phyloP scores from a whole-genome alignment of 2,113 vertebrate genomes.

The Hippocampus guttulatus region DNA sequence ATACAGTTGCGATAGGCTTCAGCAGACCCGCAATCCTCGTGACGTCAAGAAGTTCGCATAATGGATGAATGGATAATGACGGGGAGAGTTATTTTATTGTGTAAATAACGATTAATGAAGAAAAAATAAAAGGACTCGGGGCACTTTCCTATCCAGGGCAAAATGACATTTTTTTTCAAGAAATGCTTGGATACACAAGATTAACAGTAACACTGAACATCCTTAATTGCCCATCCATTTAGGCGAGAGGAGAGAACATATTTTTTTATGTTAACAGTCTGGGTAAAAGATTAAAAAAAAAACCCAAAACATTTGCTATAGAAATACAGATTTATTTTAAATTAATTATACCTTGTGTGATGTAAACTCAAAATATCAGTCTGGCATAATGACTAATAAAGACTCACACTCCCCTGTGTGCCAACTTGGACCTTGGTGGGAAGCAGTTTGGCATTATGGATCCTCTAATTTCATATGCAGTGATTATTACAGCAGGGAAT shows the following conservation, averaged over 20 bases:
- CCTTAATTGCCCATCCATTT: neutral
- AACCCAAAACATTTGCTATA: neutral
- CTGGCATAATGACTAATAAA: conserved; percentile 5
- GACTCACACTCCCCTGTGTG: neutral
- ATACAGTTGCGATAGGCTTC: too few species aligned
- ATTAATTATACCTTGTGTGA: neutral
- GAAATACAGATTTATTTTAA: neutral
- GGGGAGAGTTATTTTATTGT: too few species aligned
- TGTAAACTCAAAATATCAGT: conserved; percentile 1
- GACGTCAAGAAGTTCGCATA: too few species aligned
- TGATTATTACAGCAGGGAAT: conserved; percentile 66
- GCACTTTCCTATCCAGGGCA: too few species aligned
- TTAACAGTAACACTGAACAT: neutral
- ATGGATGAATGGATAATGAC: too few species aligned
- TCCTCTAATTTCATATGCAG: conserved; percentile 63
- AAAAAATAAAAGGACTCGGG: too few species aligned
- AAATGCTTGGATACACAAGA: neutral
- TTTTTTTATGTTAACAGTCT: neutral
- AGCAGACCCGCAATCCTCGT: too few species aligned
- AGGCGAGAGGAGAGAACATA: neutral
- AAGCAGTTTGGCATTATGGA: conserved; percentile 47
- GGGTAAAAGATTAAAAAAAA: neutral
- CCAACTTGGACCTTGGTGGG: conserved; percentile 23
- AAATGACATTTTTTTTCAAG: too few species aligned
- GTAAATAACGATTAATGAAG: too few species aligned